Base-by-base conservation (phyloP, 2,797 vertebrate species). In the Bufotes viridis region DNA sequence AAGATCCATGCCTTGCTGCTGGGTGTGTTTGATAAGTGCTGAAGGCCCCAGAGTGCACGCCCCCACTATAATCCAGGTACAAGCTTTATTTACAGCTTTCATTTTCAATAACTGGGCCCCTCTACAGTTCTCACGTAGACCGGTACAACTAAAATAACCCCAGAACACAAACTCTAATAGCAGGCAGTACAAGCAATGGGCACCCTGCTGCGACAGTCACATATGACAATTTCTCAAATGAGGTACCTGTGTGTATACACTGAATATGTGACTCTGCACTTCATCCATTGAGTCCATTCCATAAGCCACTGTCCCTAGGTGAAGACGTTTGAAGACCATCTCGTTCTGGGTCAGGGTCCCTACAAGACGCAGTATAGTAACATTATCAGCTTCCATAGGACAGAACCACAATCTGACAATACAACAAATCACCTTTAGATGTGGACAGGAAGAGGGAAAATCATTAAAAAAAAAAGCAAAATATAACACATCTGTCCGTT, bases 271-370 rank as follows among this genome's bases (percentile, higher is more conserved):
- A 92, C 98, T 99, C 92, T 99, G 98, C 1, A 99, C 98, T 94
- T 99, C 98, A 18, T 99, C 98, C 98, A 99, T 99, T 0, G 98
- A 99, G 93, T 99, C 98, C 90, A 98, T 96, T 26, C 98, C 98
- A 0, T 99, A 99, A 0, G 98, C 97, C 87, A 99, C 98, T 0
- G 98, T 99, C 8, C 98, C 98, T 72, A 99, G 96, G 78, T 99
- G 98, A 22, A 99, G 97, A 0, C 98, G 94, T 74, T 98, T 96
- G 94, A 99, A 99, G 90, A 99, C 97, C 98, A 99, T 99, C 94
- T 99, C 98, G 0, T 99, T 99, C 92, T 98, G 98, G 0, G 98
- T 99, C 0, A 99, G 97, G 49, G 98, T 99, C 61, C 98, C 98
- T 99, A 94, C 22, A 87, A 58, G 24, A 91, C 7, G 13, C 12